Conservation (phyloP, 2,797 vertebrate species). For the Rachycentron canadum region DNA sequence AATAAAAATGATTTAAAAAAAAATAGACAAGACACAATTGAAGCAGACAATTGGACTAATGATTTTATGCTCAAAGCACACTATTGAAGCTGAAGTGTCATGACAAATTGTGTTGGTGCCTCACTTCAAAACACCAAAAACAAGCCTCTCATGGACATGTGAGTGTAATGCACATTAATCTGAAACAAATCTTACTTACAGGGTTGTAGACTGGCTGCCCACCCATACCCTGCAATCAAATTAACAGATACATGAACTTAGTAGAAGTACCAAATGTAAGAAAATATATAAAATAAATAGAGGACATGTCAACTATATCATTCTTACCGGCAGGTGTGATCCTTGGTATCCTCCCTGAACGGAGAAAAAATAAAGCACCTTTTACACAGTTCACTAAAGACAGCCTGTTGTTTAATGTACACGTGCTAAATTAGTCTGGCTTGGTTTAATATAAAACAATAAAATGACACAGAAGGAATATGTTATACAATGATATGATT, state of each 20-base stretch:
- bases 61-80: too few species aligned
- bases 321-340: slow-evolving; percentile 71
- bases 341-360: slow-evolving; percentile 62
- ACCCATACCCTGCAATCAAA: slow-evolving; percentile 79
- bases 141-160: not conserved
- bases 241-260: not conserved
- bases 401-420: not conserved
- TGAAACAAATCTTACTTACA: slow-evolving; percentile 74
- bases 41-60: too few species aligned
- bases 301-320: fast-evolving
- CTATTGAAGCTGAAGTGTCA: too few species aligned
- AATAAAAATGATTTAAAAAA: too few species aligned
- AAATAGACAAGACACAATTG: too few species aligned
- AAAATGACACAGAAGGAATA: not conserved
- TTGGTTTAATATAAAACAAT: not conserved
- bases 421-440: not conserved
- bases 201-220: slow-evolving; percentile 84
- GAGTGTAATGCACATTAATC: not conserved
- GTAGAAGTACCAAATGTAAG: not conserved
- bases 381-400: not conserved
- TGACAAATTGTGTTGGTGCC: too few species aligned
- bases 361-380: not conserved
- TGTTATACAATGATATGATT: not conserved
- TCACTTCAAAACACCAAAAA: not conserved
- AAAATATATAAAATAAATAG: not conserved